A percentile compares a stretch with the other conserved stretches of the same genome.
Evolutionary conservation across 92 coral and sea anemone species (phyloP).

Genomic region (Epizoanthus scotinus): DNA sequence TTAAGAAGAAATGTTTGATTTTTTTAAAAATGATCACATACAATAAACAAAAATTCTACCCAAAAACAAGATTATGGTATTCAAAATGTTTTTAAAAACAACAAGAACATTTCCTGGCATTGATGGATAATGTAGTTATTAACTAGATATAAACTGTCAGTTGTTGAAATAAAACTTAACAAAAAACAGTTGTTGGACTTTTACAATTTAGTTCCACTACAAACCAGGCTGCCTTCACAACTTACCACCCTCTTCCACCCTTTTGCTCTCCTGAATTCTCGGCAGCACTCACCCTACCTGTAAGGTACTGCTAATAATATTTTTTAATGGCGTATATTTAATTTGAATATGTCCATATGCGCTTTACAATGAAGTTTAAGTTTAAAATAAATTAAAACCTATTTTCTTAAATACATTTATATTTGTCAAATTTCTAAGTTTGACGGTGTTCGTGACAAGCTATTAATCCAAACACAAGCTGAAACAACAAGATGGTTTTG

Average conservation of each 20-base stretch:
- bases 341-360: too few relatives aligned
- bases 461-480: too few relatives aligned
- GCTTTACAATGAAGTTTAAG: too few relatives aligned
- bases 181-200: slow-evolving; percentile 1
- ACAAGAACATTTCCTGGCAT: slow-evolving; percentile 11
- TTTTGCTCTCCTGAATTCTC: background rate
- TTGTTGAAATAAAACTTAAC: background rate
- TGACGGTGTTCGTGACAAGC: too few relatives aligned
- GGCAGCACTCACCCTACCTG: slow-evolving; percentile 4
- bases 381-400: too few relatives aligned
- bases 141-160: background rate
- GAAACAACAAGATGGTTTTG: too few relatives aligned
- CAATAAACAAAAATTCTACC: background rate
- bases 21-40: too few relatives aligned
- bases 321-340: too few relatives aligned
- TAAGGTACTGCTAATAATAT: background rate
- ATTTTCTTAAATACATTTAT: too few relatives aligned
- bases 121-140: background rate
- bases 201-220: slow-evolving; percentile 5
- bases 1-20: too few relatives aligned
- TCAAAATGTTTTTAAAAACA: slow-evolving; percentile 2
- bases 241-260: slow-evolving; percentile 15
- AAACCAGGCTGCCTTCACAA: background rate
- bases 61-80: background rate
- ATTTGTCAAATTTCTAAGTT: too few relatives aligned